Conservation (phyloP, 2,888 invertebrate species). For the Caradrina clavipalpis region DNA sequence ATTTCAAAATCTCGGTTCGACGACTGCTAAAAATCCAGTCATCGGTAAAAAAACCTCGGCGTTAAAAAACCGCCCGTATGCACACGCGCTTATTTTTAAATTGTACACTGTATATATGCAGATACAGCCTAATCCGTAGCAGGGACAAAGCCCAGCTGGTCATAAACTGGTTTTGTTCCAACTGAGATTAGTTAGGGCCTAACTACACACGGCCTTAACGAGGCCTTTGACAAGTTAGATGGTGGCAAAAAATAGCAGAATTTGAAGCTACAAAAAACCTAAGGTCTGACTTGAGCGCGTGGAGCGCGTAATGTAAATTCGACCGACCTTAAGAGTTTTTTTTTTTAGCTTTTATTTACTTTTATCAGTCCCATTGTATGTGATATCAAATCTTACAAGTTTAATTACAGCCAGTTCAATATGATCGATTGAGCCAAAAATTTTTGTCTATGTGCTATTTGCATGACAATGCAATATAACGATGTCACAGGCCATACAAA, state of each 20-base stretch:
- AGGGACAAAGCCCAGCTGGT: neutral
- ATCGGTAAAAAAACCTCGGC: neutral
- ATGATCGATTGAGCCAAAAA: too few relatives aligned
- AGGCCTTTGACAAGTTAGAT: conserved; percentile 25
- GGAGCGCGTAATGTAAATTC: neutral
- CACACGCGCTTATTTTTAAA: neutral
- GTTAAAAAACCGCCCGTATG: neutral
- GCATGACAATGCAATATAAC: too few relatives aligned
- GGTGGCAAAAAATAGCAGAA: conserved; percentile 14
- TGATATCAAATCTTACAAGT: too few relatives aligned
- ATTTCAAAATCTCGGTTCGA: too few relatives aligned
- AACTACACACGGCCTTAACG: conserved; percentile 26
- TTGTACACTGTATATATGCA: neutral
- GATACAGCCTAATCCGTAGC: neutral
- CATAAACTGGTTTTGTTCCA: conserved; percentile 14
- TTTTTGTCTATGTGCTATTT: too few relatives aligned
- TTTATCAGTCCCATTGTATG: too few relatives aligned
- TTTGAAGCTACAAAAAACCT: conserved; percentile 7
- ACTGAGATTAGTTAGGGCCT: conserved; percentile 24
- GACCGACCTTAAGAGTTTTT: too few relatives aligned
- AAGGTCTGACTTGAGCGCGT: neutral
- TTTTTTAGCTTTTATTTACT: too few relatives aligned
- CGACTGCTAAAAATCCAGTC: neutral
- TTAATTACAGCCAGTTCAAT: too few relatives aligned
- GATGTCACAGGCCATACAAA: too few relatives aligned